These are phyloP conservation scores for Apeira syringaria DNA, from an alignment of 2,888 invertebrate genomes.

Conservation along the genomic window DNA sequence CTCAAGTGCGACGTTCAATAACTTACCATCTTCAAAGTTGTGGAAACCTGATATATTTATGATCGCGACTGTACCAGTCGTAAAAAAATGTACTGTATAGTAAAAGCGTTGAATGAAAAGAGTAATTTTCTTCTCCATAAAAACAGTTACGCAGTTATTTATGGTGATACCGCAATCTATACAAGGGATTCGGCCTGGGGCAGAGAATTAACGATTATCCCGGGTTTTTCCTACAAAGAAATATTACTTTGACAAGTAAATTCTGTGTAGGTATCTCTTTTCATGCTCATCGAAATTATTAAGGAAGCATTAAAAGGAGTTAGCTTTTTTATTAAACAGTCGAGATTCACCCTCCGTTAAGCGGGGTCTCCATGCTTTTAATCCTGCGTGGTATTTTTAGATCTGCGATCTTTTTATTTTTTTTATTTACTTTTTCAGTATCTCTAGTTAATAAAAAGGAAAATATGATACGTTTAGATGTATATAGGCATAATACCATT, in stretches of 20 bases:
- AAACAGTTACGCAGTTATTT: constrained; percentile 81
- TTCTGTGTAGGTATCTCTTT: constrained; percentile 60
- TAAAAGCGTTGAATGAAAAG: constrained; percentile 74
- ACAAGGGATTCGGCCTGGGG: constrained; percentile 74
- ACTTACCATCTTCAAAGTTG: constrained; percentile 10
- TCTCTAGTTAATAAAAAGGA: too few relatives aligned
- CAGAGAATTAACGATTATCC: constrained; percentile 77
- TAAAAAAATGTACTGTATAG: constrained; percentile 65
- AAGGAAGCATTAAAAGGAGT: constrained; percentile 23
- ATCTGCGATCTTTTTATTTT: too few relatives aligned
- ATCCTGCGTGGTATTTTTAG: constrained; percentile 12
- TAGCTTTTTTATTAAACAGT: constrained; percentile 20
- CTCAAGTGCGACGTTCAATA: constrained; percentile 13
- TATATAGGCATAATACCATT: too few relatives aligned
- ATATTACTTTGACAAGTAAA: constrained; percentile 78
- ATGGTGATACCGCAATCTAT: constrained; percentile 80
- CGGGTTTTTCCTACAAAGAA: constrained; percentile 68
- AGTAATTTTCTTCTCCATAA: constrained; percentile 77
- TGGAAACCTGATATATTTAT: constrained; percentile 19
- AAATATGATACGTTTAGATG: too few relatives aligned
- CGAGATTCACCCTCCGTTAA: constrained; percentile 8
- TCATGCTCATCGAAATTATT: constrained; percentile 51
- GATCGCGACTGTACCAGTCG: constrained; percentile 36
- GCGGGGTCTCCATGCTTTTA: constrained; percentile 14
- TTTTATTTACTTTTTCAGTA: too few relatives aligned